Conservation (phyloP, 2,113 vertebrate genomes). For the Eubucco bourcierii region DNA sequence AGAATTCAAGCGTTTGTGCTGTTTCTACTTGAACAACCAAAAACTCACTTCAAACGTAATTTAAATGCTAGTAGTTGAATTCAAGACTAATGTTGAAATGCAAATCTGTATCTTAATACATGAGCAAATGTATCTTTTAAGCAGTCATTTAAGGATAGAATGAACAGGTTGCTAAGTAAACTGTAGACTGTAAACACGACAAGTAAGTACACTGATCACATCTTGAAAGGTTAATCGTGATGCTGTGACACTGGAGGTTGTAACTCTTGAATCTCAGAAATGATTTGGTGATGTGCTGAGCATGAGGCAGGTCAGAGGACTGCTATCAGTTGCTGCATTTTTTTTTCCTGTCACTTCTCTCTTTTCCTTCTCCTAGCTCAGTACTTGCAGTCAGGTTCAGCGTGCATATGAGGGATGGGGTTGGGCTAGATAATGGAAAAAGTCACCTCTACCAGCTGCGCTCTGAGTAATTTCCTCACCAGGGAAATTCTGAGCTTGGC, state of each 20-base stretch:
- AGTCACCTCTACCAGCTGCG: background rate
- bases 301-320: background rate
- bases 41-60: background rate
- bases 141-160: background rate
- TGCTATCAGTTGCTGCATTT: background rate
- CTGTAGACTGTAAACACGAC: background rate
- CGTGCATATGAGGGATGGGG: background rate
- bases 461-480: background rate
- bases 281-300: background rate
- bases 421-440: background rate
- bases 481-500: background rate
- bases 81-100: background rate
- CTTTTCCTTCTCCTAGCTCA: background rate
- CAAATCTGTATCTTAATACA: background rate
- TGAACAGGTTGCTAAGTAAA: background rate
- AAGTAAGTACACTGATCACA: background rate
- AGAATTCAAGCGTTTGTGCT: background rate
- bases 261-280: background rate
- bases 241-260: background rate
- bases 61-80: background rate
- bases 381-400: background rate
- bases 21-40: background rate
- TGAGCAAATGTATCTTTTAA: background rate
- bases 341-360: fast-evolving
- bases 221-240: background rate